phyloP scores from a whole-genome alignment of 2,888 invertebrate genomes.

The Villa cingulata region DNA sequence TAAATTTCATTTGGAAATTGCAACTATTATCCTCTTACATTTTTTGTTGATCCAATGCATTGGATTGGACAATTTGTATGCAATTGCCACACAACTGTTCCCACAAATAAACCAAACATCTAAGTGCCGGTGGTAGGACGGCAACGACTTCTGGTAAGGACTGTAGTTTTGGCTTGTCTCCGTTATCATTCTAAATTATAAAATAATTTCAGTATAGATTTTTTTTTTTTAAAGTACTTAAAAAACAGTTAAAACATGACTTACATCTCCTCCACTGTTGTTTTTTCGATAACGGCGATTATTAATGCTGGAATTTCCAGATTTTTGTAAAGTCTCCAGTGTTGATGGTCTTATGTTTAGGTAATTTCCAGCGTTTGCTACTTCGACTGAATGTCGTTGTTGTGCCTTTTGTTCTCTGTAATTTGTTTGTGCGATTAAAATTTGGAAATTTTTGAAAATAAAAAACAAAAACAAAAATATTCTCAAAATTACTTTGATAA shows the following conservation, averaged over 20 bases:
- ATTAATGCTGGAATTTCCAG: constrained; percentile 64
- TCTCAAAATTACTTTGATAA: constrained; percentile 22
- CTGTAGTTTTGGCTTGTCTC: constrained; percentile 28
- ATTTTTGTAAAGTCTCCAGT: constrained; percentile 59
- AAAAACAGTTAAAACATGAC: constrained; percentile 1
- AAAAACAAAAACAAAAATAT: neutral
- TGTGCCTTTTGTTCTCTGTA: constrained; percentile 46
- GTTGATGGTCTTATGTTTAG: constrained; percentile 67
- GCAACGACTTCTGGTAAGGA: constrained; percentile 43
- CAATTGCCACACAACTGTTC: constrained; percentile 63
- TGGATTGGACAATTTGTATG: constrained; percentile 44
- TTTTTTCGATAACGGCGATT: constrained; percentile 48
- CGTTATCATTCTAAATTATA: neutral
- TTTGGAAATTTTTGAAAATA: neutral
- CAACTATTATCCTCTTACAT: constrained; percentile 1
- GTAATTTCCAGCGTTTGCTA: constrained; percentile 56
- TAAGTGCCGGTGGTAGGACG: constrained; percentile 73
- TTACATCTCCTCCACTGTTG: constrained; percentile 14
- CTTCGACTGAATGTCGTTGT: constrained; percentile 82
- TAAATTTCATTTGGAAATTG: too few relatives aligned
- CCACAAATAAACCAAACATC: constrained; percentile 81
- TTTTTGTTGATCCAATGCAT: constrained; percentile 29
- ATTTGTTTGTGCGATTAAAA: neutral
- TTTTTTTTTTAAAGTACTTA: too few relatives aligned
- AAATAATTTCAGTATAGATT: neutral